phyloP scores from a whole-genome alignment of 2,797 vertebrate genomes.

The Podargus strigoides region DNA sequence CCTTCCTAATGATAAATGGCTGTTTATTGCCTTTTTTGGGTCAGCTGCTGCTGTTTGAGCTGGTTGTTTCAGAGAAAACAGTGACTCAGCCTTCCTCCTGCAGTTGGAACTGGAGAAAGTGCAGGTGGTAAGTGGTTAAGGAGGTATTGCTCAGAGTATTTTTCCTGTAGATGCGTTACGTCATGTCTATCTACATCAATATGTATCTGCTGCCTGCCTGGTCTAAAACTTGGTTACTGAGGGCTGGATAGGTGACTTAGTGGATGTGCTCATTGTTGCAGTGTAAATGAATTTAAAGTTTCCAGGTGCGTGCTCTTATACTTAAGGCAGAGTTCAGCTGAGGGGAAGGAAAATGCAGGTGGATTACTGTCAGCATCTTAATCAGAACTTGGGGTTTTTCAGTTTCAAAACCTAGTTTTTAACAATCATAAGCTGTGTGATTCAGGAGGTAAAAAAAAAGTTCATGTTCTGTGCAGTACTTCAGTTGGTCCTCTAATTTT shows the following conservation, averaged over 20 bases:
- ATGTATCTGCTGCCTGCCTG: background rate
- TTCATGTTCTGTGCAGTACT: background rate
- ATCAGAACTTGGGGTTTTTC: background rate
- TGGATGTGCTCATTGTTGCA: background rate
- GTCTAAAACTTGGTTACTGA: background rate
- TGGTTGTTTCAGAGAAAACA: background rate
- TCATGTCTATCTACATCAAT: background rate
- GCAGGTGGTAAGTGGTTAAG: background rate
- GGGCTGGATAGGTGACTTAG: background rate
- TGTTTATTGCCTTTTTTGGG: background rate
- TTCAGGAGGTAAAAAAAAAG: background rate
- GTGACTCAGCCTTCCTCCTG: conserved; percentile 15
- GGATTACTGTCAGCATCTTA: background rate
- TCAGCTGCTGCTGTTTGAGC: background rate
- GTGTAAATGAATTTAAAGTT: background rate
- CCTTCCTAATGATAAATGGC: background rate
- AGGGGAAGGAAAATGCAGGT: background rate
- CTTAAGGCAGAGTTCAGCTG: background rate
- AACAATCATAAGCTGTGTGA: background rate
- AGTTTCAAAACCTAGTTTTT: background rate
- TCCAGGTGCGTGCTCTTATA: background rate
- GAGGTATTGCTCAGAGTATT: background rate
- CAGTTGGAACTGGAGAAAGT: conserved; percentile 9
- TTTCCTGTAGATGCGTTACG: background rate
- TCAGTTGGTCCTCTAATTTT: background rate